Conservation (phyloP, 2,888 invertebrate genomes). For the Caenorhabditis virilis region DNA sequence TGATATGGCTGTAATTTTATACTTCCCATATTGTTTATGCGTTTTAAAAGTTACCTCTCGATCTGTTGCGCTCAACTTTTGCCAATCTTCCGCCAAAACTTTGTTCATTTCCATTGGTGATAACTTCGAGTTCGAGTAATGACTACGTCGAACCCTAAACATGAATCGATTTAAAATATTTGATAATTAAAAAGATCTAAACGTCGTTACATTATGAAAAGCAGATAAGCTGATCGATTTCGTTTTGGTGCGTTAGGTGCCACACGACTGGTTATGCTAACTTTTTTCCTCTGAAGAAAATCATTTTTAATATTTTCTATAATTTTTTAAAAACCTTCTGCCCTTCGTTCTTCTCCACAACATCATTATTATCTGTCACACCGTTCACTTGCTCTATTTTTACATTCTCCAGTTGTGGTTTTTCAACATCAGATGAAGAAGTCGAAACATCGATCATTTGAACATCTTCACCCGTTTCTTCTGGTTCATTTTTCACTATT, state of each 20-base stretch:
- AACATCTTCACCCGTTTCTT: too few relatives aligned
- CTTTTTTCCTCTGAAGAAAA: neutral
- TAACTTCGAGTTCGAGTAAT: conserved; percentile 18
- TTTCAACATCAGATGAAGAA: neutral
- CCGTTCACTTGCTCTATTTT: too few relatives aligned
- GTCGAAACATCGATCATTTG: neutral
- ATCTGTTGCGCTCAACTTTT: conserved; percentile 14
- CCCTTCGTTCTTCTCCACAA: too few relatives aligned
- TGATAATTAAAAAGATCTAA: too few relatives aligned
- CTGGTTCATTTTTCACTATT: neutral
- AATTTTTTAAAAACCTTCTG: too few relatives aligned
- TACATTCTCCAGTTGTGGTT: neutral
- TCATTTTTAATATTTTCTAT: too few relatives aligned
- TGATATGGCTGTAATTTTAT: too few relatives aligned
- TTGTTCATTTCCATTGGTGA: conserved; percentile 15
- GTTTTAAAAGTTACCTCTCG: too few relatives aligned
- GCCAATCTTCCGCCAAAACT: conserved; percentile 26
- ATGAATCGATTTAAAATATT: too few relatives aligned
- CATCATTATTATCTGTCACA: too few relatives aligned
- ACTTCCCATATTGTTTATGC: too few relatives aligned
- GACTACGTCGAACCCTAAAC: too few relatives aligned
- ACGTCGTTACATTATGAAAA: conserved; percentile 28
- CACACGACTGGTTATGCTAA: neutral
- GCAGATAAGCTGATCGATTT: conserved; percentile 25
- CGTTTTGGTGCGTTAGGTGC: conserved; percentile 34